phyloP scores from a whole-genome alignment of 2,113 vertebrate species.

The Petromus typicus region DNA sequence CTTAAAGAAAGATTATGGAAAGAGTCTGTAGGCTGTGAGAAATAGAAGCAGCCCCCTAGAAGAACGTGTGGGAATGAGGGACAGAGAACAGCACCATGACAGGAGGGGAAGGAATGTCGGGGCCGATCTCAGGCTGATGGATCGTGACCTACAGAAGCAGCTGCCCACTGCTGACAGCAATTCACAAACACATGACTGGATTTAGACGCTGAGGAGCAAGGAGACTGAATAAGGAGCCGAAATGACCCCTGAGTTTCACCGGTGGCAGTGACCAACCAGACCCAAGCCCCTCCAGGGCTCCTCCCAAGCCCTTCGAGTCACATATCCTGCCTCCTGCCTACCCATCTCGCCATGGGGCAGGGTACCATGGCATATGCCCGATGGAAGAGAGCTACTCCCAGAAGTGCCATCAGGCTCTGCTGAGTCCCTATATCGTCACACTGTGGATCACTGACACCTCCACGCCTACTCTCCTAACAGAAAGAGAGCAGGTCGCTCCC shows the following conservation, averaged over 20 bases:
- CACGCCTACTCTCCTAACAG: not conserved
- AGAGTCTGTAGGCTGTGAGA: rapidly evolving
- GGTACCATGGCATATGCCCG: rapidly evolving
- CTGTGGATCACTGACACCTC: rapidly evolving
- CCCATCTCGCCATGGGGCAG: not conserved
- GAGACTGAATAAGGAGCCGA: no score
- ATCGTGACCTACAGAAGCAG: not conserved
- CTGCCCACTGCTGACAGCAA: not conserved
- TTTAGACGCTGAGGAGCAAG: rapidly evolving
- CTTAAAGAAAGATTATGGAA: not conserved
- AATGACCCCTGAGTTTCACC: rapidly evolving
- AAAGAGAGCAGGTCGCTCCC: no score
- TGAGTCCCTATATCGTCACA: not conserved
- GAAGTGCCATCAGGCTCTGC: no score
- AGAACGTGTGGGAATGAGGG: rapidly evolving
- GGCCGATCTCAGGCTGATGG: rapidly evolving
- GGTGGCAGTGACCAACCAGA: not conserved
- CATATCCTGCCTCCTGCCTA: rapidly evolving
- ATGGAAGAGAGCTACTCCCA: not conserved
- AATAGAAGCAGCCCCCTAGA: not conserved
- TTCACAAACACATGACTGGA: rapidly evolving
- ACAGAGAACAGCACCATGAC: no score
- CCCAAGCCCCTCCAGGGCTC: not conserved
- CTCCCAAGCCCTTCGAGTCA: rapidly evolving
- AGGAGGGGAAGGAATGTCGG: rapidly evolving